Evolutionary conservation across 1,140 invertebrate species (phyloP), one percentile per base, ranked within the genome.

Genomic region (Meloidogyne floridensis): DNA sequence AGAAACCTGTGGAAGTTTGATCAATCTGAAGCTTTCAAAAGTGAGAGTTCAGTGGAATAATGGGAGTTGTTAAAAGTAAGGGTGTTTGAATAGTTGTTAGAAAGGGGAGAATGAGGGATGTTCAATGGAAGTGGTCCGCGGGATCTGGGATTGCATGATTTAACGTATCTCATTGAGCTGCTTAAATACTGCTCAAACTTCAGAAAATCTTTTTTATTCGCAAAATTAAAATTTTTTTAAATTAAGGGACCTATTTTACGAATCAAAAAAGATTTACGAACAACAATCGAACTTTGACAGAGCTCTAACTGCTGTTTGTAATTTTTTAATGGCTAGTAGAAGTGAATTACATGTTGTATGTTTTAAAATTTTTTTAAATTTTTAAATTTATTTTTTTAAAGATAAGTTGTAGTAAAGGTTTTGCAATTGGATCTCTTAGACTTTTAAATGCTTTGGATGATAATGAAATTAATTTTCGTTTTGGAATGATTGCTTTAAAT

Each of bases 201-300:
- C 32, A 32, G 32, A 32, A 32, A 32, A 32, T 32, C 32, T 32
- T 32, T 32, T 32, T 32, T 32, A 32, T 32, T 32, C 32, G 32
- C 32, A 47, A 47, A 47, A 47, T 47, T 47, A 47, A 47, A 47
- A 15, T 59, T 59, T 73, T 1, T 3, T 13, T 8, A 47, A 47
- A 81, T 79, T 13, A n/a, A 86, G 84, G 32, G 85, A 87, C 56
- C 53, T 86, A 15, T 86, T 72, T 18, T 86, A 86, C 73, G 85
- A 86, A 32, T 56, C 82, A 54, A 86, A 86, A 47, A 18, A 47
- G 56, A 78, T 86, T 42, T 86, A 75, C 42, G 82, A 75, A 11
- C 32, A 18, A 15, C 84, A 86, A 42, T 6, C 32, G 8, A 74
- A 81, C 7, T 78, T 87, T 15, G 75, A 86, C 65, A 42, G 85